phyloP scores from a whole-genome alignment of 1,140 invertebrate species.

The Drosophila repleta region DNA sequence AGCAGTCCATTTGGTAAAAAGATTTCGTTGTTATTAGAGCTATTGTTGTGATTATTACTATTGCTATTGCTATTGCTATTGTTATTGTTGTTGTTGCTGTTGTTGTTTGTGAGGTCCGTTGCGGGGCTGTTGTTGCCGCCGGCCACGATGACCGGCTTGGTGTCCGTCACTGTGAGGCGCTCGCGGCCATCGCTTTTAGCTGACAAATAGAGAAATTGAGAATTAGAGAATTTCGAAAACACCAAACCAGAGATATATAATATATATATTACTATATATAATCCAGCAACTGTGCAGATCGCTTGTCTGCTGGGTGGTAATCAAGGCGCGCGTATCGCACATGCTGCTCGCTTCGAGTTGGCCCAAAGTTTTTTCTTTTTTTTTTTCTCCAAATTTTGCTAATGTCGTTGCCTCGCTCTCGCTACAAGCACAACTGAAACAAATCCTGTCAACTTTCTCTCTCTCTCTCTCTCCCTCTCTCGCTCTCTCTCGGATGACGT shows the following conservation, averaged over 20 bases:
- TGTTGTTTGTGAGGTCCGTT: slow-evolving; percentile 67
- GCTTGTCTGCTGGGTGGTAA: slow-evolving; percentile 69
- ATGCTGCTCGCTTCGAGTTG: slow-evolving; percentile 44
- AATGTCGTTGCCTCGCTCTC: not conserved
- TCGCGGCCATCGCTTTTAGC: slow-evolving; percentile 83
- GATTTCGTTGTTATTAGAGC: slow-evolving; percentile 28
- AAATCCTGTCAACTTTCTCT: slow-evolving; percentile 43
- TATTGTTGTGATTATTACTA: not conserved
- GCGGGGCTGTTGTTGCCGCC: slow-evolving; percentile 39
- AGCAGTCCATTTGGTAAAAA: slow-evolving; percentile 42
- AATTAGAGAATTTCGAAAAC: too few relatives aligned
- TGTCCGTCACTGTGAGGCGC: slow-evolving; percentile 77
- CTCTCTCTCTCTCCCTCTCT: not conserved
- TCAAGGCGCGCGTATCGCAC: slow-evolving; percentile 76
- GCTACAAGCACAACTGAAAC: slow-evolving; percentile 5
- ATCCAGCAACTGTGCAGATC: slow-evolving; percentile 83
- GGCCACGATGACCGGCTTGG: slow-evolving; percentile 71
- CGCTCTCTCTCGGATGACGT: slow-evolving; percentile 57
- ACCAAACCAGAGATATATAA: not conserved
- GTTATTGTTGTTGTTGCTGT: slow-evolving; percentile 39
- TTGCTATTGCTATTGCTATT: slow-evolving; percentile 41
- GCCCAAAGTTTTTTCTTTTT: too few relatives aligned
- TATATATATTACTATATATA: slow-evolving; percentile 70
- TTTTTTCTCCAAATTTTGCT: not conserved
- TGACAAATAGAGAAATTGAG: slow-evolving; percentile 21